These are phyloP conservation scores for Spodoptera littoralis DNA, from an alignment of 2,888 invertebrate genomes.

Conservation along the genomic window DNA sequence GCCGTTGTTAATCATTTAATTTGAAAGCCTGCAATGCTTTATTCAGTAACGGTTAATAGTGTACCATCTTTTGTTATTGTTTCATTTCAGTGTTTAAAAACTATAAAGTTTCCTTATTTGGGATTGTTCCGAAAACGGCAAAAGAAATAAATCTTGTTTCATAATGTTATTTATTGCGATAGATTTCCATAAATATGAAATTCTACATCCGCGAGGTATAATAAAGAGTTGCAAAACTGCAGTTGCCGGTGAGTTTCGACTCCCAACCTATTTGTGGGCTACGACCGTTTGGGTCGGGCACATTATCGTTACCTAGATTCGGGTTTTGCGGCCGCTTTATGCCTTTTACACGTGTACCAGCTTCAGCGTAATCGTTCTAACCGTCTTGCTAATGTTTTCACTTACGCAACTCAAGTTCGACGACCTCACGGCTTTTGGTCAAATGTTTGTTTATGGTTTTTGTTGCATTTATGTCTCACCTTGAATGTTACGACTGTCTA, in stretches of 20 bases:
- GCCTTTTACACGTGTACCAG: constrained; percentile 33
- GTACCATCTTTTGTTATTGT: not conserved
- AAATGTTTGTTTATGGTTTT: constrained; percentile 54
- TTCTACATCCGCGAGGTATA: constrained; percentile 14
- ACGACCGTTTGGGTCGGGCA: constrained; percentile 15
- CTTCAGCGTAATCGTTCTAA: constrained; percentile 45
- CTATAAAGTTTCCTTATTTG: not conserved
- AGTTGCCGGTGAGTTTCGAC: constrained; percentile 24
- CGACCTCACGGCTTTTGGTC: constrained; percentile 44
- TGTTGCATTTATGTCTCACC: constrained; percentile 43
- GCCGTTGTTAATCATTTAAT: constrained; percentile 22
- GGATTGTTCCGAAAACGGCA: not conserved
- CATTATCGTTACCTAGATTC: constrained; percentile 31
- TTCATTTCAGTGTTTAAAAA: not conserved
- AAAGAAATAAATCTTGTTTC: constrained; percentile 35
- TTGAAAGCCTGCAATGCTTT: constrained; percentile 19
- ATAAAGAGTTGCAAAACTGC: constrained; percentile 40
- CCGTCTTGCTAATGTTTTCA: constrained; percentile 65
- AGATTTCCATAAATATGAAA: constrained; percentile 37
- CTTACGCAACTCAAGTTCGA: constrained; percentile 65
- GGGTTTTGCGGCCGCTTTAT: constrained; percentile 38
- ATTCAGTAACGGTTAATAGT: not conserved
- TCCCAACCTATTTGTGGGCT: constrained; percentile 31
- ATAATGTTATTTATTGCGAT: constrained; percentile 27
- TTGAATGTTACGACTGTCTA: constrained; percentile 41